These are phyloP conservation scores for Aegotheles bennettii DNA, from an alignment of 2,113 vertebrate species.

Conservation along the genomic window DNA sequence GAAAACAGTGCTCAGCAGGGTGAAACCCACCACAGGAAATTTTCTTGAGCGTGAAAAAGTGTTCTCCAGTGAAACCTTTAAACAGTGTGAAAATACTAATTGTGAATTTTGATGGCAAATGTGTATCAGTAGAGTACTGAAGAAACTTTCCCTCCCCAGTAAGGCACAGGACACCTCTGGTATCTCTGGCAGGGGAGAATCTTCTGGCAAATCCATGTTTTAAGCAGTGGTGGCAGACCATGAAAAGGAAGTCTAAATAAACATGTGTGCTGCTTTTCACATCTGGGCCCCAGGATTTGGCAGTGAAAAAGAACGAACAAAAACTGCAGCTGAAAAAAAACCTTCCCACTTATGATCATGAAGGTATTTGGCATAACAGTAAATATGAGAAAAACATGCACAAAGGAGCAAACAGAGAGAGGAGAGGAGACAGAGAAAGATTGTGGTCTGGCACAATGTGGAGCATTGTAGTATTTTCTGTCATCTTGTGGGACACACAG, in stretches of 20 bases:
- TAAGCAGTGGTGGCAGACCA: neutral
- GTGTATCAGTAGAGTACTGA: neutral
- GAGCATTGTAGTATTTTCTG: neutral
- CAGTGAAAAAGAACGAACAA: neutral
- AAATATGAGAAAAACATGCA: slow-evolving; percentile 63
- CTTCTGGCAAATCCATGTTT: neutral
- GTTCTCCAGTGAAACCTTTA: neutral
- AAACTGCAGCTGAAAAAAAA: neutral
- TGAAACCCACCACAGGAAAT: neutral
- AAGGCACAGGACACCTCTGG: neutral
- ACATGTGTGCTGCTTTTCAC: neutral
- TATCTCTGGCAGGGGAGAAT: neutral
- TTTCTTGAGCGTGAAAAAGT: neutral
- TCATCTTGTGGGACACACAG: neutral
- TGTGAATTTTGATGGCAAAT: neutral
- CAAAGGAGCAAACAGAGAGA: slow-evolving; percentile 61
- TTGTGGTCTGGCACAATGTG: neutral
- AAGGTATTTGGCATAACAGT: slow-evolving; percentile 60
- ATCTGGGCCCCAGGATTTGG: neutral
- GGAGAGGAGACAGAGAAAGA: slow-evolving; percentile 40
- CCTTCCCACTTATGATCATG: slow-evolving; percentile 66
- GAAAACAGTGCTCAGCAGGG: neutral
- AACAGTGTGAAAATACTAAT: neutral
- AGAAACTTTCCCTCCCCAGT: neutral
- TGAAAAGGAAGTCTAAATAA: neutral